Evolutionary conservation across 2,888 invertebrate species (phyloP).

Genomic region (Phengaris alcon): DNA sequence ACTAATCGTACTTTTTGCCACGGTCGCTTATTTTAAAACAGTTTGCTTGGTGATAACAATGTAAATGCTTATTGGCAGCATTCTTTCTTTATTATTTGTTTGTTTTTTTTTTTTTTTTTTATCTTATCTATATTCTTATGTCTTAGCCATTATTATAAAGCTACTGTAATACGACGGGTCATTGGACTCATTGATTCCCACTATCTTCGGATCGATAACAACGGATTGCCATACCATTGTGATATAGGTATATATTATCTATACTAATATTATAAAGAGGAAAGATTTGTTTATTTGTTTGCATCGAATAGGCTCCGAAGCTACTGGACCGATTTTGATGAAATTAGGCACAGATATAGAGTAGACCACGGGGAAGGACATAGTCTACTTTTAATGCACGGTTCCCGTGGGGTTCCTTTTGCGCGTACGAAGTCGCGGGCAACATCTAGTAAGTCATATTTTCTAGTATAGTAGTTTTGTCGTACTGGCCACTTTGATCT

Average conservation of each 20-base stretch:
- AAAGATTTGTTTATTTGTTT: no score
- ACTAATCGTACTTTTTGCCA: neutral
- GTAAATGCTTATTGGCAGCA: neutral
- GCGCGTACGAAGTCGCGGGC: no score
- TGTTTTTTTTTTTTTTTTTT: neutral
- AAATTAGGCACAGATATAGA: no score
- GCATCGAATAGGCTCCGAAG: no score
- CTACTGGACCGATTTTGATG: no score
- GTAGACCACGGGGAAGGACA: no score
- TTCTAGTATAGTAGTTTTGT: no score
- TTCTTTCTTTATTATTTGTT: neutral
- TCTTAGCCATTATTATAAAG: neutral
- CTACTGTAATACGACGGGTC: slow-evolving; percentile 3
- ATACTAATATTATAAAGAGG: no score
- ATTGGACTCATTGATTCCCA: neutral
- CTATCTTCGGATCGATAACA: slow-evolving; percentile 3
- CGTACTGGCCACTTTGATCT: no score
- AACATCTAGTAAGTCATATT: no score
- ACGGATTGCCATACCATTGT: neutral
- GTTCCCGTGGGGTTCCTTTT: no score
- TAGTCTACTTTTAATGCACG: no score
- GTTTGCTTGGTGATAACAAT: neutral
- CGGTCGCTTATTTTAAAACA: neutral
- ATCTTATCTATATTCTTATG: neutral
- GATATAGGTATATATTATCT: neutral